A percentile compares a stretch with the other conserved stretches of the same genome.
phyloP scores from a whole-genome alignment of 2,797 vertebrate species.

The Prionace glauca region DNA sequence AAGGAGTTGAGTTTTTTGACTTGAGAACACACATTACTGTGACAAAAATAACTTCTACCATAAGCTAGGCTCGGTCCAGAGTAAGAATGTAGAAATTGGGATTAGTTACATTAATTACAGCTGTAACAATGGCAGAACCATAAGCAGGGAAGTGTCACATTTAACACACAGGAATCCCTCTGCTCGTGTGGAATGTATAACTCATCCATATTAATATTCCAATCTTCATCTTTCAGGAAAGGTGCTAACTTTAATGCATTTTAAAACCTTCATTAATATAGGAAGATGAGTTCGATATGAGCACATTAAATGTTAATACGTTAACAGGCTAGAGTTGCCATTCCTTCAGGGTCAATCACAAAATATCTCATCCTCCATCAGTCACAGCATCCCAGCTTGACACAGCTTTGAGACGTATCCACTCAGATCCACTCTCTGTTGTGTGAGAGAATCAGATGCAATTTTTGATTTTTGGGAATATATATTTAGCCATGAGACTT shows the following conservation, averaged over 20 bases:
- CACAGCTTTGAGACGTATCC: too few species aligned
- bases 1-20: conserved; percentile 49
- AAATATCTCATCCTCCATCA: not conserved
- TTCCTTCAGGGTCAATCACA: not conserved
- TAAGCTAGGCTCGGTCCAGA: not conserved
- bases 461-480: not conserved
- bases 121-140: not conserved
- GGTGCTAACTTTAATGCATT: not conserved
- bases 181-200: not conserved
- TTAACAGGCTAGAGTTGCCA: not conserved
- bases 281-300: not conserved
- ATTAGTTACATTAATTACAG: not conserved
- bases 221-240: too few species aligned
- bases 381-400: not conserved
- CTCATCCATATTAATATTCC: not conserved
- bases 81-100: not conserved
- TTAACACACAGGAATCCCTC: not conserved
- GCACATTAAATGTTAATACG: not conserved
- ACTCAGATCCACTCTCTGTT: not conserved
- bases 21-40: conserved; percentile 57
- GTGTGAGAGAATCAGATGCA: not conserved
- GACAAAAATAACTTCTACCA: conserved; percentile 57
- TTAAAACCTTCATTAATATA: not conserved
- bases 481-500: not conserved
- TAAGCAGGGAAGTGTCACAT: not conserved